Evolutionary conservation across 2,888 invertebrate genomes (phyloP).

Genomic region (Petrophora chlorosata): DNA sequence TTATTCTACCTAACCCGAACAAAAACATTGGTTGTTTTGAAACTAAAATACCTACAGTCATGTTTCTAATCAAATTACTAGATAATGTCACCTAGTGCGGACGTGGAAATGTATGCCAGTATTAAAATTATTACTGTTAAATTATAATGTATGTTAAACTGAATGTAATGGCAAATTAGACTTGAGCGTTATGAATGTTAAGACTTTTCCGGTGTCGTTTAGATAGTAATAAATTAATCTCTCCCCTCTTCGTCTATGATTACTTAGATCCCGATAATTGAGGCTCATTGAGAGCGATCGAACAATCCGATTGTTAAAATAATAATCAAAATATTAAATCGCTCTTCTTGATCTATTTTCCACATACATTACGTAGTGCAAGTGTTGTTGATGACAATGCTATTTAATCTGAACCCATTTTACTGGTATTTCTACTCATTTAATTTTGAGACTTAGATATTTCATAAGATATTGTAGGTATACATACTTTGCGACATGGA

Average conservation of each 20-base stretch:
- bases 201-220: conserved; percentile 50
- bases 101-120: conserved; percentile 58
- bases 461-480: neutral
- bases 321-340: conserved; percentile 12
- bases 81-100: conserved; percentile 30
- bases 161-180: conserved; percentile 53
- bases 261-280: conserved; percentile 49
- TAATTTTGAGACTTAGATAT: conserved; percentile 1
- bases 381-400: neutral
- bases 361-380: conserved; percentile 1
- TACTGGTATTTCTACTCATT: conserved; percentile 4
- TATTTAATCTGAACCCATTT: no score
- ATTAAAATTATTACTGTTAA: conserved; percentile 62
- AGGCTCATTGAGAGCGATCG: conserved; percentile 18
- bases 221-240: conserved; percentile 58
- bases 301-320: conserved; percentile 10
- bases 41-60: no score
- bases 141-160: conserved; percentile 47
- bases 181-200: conserved; percentile 52
- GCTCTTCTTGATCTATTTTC: conserved; percentile 1
- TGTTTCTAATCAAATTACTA: no score
- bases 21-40: no score
- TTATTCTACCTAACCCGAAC: no score
- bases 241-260: conserved; percentile 63
- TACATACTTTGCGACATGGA: neutral